Base-by-base conservation (phyloP, 2,797 vertebrate genomes). In the Stomatorhinus walkeri region DNA sequence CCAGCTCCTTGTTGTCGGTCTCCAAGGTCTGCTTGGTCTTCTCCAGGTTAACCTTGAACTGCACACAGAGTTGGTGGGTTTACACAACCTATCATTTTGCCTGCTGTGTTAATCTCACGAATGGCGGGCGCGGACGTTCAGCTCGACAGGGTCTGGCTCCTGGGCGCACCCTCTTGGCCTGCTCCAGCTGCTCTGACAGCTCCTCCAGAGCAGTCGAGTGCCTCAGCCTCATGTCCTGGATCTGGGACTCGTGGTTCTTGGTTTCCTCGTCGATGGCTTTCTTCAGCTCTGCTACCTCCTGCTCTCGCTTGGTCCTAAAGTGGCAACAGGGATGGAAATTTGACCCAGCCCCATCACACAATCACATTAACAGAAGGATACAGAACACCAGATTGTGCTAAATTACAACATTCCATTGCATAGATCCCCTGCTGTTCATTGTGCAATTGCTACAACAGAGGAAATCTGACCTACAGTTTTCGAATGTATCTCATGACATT, bases 21-120 rank as follows among this genome's bases (percentile, higher is more conserved):
- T 99, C 98, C 46, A 98, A 94, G 59, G 96, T 95, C 93, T 98
- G 98, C 93, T 98, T 99, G 95, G 96, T 99, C 95, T 99, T 99
- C 90, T 99, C 98, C 92, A 99, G 95, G 88, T 98, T 99, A 49
- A 95, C 92, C 91, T 99, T 99, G 93, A 98, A 97, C 98, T 99
- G 88, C 43, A 81, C 4, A 28, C 5, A 0, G 14, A 40, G 36
- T 61, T 3, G 49, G 19, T 32, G 28, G 32, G 48, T 12, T 81
- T 64, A 72, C 36, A 24, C 14, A 9, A n/a, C 22, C 76, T n/a
- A 46, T 81, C 40, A 8, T n/a, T 32, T 81, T 19, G 48, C 49
- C 49, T 10, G 24, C 22, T 8, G 28, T 76, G 68, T 76, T 16
- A 85, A 85, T 52, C 5, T 52, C 48, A 12, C 10, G 6, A 14